These are phyloP conservation scores for Arctopsyche grandis DNA, from an alignment of 1,140 invertebrate species.

Conservation along the genomic window DNA sequence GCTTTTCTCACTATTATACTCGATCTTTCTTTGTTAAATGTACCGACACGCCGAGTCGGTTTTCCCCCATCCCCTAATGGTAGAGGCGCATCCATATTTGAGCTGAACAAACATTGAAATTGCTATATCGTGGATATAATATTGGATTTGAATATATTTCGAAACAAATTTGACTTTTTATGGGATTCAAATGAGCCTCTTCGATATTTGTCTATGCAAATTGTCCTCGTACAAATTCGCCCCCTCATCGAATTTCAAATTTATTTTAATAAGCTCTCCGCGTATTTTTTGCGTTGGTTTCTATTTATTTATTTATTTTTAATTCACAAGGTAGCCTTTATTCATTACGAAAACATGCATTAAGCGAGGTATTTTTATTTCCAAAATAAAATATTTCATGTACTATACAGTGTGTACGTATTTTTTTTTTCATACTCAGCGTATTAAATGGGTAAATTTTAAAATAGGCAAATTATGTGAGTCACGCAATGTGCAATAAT, in stretches of 20 bases:
- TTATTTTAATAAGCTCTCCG: slow-evolving; percentile 28
- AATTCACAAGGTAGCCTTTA: no score
- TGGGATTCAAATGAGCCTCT: slow-evolving; percentile 35
- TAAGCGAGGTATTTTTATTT: no score
- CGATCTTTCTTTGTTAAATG: slow-evolving; percentile 7
- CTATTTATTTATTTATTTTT: no score
- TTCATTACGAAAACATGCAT: no score
- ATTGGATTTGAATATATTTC: slow-evolving; percentile 20
- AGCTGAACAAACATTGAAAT: no score
- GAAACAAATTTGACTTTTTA: slow-evolving; percentile 41
- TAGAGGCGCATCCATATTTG: no score
- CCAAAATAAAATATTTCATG: no score
- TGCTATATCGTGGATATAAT: neutral
- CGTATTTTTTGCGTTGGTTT: no score
- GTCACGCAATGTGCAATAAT: slow-evolving; percentile 40
- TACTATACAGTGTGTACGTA: no score
- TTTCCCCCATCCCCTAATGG: no score
- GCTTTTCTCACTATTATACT: slow-evolving; percentile 10
- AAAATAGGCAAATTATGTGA: slow-evolving; percentile 11
- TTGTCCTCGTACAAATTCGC: slow-evolving; percentile 26
- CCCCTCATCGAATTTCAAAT: slow-evolving; percentile 40
- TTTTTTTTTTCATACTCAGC: no score
- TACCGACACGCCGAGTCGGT: neutral
- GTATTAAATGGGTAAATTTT: no score
- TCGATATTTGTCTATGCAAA: slow-evolving; percentile 39